These are phyloP conservation scores for Chesias legatella DNA, from an alignment of 2,888 invertebrate species.

Conservation along the genomic window DNA sequence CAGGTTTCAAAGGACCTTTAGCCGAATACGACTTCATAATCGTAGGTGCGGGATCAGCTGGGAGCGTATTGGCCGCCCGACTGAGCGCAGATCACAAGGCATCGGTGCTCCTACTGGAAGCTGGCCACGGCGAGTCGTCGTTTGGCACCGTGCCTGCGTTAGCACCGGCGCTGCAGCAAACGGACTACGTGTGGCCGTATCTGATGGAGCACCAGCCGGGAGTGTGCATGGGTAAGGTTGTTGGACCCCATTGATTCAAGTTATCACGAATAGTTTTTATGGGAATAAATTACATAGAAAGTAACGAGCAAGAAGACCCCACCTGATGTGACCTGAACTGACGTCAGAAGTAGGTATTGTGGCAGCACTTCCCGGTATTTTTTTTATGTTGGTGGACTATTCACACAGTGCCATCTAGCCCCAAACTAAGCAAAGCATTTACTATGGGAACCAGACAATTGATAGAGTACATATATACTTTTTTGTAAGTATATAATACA, in stretches of 20 bases:
- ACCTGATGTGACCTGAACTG: too few relatives aligned
- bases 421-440: too few relatives aligned
- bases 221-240: conserved; percentile 64
- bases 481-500: too few relatives aligned
- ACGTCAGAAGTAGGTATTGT: too few relatives aligned
- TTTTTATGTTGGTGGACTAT: too few relatives aligned
- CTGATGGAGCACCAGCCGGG: conserved; percentile 77
- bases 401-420: too few relatives aligned
- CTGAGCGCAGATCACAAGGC: conserved; percentile 67
- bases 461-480: too few relatives aligned
- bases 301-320: too few relatives aligned
- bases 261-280: neutral
- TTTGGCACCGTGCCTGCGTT: conserved; percentile 66
- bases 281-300: too few relatives aligned
- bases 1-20: conserved; percentile 62
- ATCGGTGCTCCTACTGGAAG: conserved; percentile 72
- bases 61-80: conserved; percentile 73
- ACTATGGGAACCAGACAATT: too few relatives aligned
- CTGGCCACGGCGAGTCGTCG: conserved; percentile 67
- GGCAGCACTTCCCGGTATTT: too few relatives aligned
- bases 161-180: conserved; percentile 63
- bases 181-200: conserved; percentile 73
- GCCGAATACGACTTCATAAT: conserved; percentile 71
- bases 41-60: conserved; percentile 79
- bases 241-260: neutral